Percentiles rank a stretch among this genome's conserved stretches.
Evolutionary conservation across 2,888 invertebrate species (phyloP).

Genomic region (Villa cingulata): DNA sequence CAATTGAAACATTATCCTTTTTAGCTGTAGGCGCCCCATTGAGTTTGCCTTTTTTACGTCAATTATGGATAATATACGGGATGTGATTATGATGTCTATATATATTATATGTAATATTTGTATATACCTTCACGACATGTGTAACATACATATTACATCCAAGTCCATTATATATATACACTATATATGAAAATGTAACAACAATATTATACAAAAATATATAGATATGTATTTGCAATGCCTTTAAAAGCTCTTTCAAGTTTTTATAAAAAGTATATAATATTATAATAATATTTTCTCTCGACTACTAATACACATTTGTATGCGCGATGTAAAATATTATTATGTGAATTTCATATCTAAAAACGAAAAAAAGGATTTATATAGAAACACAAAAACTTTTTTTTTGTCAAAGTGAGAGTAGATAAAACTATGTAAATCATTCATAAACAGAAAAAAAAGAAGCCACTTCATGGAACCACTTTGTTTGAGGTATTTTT

Average conservation of each 20-base stretch:
- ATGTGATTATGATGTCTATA: slow-evolving; percentile 6
- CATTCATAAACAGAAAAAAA: background rate
- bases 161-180: no score
- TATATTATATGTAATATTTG: background rate
- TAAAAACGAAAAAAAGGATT: no score
- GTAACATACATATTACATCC: no score
- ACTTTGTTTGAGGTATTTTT: background rate
- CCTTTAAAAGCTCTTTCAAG: background rate
- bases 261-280: background rate
- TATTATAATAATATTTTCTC: no score
- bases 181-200: no score
- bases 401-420: slow-evolving; percentile 1
- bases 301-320: no score
- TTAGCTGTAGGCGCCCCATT: slow-evolving; percentile 5
- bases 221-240: background rate
- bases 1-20: slow-evolving; percentile 9
- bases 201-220: no score
- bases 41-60: slow-evolving; percentile 6
- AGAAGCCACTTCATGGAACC: background rate
- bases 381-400: background rate
- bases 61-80: slow-evolving; percentile 6
- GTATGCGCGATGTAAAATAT: no score
- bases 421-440: background rate
- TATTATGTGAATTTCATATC: no score
- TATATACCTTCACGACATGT: no score